A percentile compares a stretch with the other conserved stretches of the same genome.
These are phyloP conservation scores for Ceriagrion tenellum DNA, from an alignment of 2,888 invertebrate genomes.

Conservation along the genomic window DNA sequence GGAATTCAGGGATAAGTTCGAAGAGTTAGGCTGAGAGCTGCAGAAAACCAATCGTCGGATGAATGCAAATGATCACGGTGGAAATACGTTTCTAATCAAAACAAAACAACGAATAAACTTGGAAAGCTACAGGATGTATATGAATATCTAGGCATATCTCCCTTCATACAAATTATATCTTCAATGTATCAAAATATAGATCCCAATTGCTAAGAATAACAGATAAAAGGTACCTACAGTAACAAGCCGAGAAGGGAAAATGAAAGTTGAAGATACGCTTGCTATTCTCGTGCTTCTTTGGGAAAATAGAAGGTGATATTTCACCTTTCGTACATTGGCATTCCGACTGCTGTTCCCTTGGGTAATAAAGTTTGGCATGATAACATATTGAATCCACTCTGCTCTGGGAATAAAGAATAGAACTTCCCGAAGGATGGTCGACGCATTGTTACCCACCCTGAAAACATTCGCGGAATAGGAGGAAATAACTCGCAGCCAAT, in stretches of 20 bases:
- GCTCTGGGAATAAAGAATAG: neutral
- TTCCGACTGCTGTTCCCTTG: neutral
- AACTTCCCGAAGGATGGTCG: neutral
- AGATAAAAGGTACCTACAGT: too few species aligned
- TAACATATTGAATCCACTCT: neutral
- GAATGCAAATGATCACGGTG: too few species aligned
- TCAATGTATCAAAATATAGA: too few species aligned
- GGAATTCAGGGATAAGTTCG: too few species aligned
- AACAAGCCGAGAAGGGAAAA: neutral
- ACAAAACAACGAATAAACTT: too few species aligned
- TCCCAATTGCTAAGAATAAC: too few species aligned
- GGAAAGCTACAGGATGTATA: too few species aligned
- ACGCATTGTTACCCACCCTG: neutral
- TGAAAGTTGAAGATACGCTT: neutral
- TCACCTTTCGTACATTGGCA: neutral
- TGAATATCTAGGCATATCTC: too few species aligned
- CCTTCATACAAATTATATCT: too few species aligned
- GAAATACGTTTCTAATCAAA: too few species aligned
- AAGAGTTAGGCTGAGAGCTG: too few species aligned
- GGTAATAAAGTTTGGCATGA: neutral
- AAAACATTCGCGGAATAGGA: neutral
- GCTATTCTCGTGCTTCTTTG: neutral
- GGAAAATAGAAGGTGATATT: neutral
- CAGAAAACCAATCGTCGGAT: too few species aligned
- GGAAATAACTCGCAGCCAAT: neutral